These are phyloP conservation scores for Cantharis lateralis DNA, from an alignment of 2,888 invertebrate species.

Conservation along the genomic window DNA sequence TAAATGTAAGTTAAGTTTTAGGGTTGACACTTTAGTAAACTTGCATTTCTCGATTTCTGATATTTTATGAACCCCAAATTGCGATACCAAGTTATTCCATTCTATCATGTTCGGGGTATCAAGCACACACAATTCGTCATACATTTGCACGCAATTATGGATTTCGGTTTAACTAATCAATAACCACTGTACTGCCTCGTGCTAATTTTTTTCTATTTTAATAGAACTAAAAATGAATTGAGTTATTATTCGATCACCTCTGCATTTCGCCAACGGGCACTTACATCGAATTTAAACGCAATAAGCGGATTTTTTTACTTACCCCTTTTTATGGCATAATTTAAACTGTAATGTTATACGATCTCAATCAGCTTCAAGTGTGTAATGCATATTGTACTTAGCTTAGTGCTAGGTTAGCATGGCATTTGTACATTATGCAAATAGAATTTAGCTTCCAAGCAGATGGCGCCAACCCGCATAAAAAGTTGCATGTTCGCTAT, in stretches of 20 bases:
- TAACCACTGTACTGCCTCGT: background rate
- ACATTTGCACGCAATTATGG: background rate
- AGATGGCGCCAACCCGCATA: slow-evolving; percentile 44
- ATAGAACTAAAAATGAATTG: background rate
- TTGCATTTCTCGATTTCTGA: background rate
- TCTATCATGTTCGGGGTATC: background rate
- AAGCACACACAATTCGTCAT: background rate
- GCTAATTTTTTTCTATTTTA: background rate
- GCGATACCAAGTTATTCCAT: background rate
- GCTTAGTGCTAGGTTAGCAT: slow-evolving; percentile 44
- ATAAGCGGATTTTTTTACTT: background rate
- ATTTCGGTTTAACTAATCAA: background rate
- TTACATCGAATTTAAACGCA: slow-evolving; percentile 8
- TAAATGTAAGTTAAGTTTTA: slow-evolving; percentile 21
- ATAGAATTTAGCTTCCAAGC: slow-evolving; percentile 38
- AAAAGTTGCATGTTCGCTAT: slow-evolving; percentile 42
- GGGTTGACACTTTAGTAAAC: slow-evolving; percentile 27
- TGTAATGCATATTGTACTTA: slow-evolving; percentile 46
- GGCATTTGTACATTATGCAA: slow-evolving; percentile 52
- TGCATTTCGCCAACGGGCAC: background rate
- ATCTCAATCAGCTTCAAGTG: slow-evolving; percentile 51
- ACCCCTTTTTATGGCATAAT: slow-evolving; percentile 27
- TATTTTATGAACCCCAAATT: background rate
- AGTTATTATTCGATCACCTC: background rate
- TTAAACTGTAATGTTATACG: slow-evolving; percentile 49